Conservation (phyloP, 64 coral and sea anemone species). For the Stylophora pistillata region DNA sequence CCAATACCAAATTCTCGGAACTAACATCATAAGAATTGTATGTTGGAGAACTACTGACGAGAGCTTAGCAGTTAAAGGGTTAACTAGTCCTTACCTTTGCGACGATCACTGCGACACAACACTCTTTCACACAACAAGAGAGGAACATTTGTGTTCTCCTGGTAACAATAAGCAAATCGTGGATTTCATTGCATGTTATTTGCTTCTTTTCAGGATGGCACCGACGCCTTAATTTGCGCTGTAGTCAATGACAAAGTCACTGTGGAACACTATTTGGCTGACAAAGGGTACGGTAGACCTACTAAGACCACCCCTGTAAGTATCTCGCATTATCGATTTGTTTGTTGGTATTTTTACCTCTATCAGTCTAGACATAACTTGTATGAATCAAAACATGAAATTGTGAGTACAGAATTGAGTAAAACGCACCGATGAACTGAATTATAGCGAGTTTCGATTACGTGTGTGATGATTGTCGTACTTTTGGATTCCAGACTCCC, state of each 20-base stretch:
- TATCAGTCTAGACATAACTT: too few relatives aligned
- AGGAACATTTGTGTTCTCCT: not conserved
- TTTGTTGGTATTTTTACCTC: not conserved
- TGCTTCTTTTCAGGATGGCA: constrained; percentile 26
- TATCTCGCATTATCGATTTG: not conserved
- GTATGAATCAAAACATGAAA: too few relatives aligned
- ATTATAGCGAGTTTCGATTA: too few relatives aligned
- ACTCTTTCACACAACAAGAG: not conserved
- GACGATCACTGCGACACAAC: too few relatives aligned
- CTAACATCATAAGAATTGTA: too few relatives aligned
- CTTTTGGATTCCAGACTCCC: constrained; percentile 34
- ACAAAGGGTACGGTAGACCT: constrained; percentile 52
- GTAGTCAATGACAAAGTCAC: not conserved
- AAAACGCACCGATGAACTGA: too few relatives aligned
- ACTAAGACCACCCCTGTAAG: constrained; percentile 65
- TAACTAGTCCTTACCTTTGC: too few relatives aligned
- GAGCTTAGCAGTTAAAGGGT: too few relatives aligned
- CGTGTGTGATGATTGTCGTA: not conserved
- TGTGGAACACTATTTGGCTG: constrained; percentile 59
- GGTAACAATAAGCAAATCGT: not conserved
- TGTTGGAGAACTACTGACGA: too few relatives aligned
- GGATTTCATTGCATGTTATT: not conserved
- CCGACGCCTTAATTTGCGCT: constrained; percentile 73
- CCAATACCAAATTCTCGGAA: too few relatives aligned
- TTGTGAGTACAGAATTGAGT: too few relatives aligned